Percentiles rank a stretch among this genome's conserved stretches.
These are phyloP conservation scores for Theodoxus fluviatilis DNA, from an alignment of 2,888 invertebrate genomes.

Conservation along the genomic window DNA sequence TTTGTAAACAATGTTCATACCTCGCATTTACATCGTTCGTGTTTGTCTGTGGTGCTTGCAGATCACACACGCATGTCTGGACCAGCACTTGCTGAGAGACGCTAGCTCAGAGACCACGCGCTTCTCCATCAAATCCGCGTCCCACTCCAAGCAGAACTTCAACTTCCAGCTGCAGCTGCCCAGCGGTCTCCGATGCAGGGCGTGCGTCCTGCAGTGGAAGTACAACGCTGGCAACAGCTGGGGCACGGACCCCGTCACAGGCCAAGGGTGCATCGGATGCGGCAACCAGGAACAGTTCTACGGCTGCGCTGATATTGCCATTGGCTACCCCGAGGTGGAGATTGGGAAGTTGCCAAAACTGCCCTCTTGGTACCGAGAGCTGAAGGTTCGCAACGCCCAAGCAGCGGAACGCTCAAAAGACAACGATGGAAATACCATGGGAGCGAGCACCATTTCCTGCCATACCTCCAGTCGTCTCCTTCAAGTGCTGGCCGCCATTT, in stretches of 20 bases:
- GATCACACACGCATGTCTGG: constrained; percentile 58
- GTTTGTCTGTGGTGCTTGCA: constrained; percentile 26
- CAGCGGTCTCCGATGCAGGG: constrained; percentile 39
- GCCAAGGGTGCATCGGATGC: constrained; percentile 47
- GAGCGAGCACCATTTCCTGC: too few relatives aligned
- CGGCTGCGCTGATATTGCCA: constrained; percentile 54
- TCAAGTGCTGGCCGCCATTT: too few relatives aligned
- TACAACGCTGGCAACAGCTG: constrained; percentile 57
- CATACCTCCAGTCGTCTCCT: too few relatives aligned
- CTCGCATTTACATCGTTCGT: neutral
- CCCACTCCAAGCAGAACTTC: constrained; percentile 35
- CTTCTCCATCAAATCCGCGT: constrained; percentile 34
- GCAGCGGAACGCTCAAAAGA: too few relatives aligned
- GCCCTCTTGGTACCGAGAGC: constrained; percentile 26
- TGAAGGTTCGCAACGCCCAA: too few relatives aligned
- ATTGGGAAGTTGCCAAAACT: constrained; percentile 12
- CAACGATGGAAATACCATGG: too few relatives aligned
- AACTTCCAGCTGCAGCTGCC: constrained; percentile 44
- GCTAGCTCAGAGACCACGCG: constrained; percentile 35
- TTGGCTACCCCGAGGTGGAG: constrained; percentile 44
- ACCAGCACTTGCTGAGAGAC: constrained; percentile 40
- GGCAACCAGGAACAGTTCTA: constrained; percentile 57
- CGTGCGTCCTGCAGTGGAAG: constrained; percentile 55
- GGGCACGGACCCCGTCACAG: constrained; percentile 42
- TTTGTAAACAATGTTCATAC: neutral